Conservation (phyloP, 1,140 invertebrate species). For the Anoplophora glabripennis region DNA sequence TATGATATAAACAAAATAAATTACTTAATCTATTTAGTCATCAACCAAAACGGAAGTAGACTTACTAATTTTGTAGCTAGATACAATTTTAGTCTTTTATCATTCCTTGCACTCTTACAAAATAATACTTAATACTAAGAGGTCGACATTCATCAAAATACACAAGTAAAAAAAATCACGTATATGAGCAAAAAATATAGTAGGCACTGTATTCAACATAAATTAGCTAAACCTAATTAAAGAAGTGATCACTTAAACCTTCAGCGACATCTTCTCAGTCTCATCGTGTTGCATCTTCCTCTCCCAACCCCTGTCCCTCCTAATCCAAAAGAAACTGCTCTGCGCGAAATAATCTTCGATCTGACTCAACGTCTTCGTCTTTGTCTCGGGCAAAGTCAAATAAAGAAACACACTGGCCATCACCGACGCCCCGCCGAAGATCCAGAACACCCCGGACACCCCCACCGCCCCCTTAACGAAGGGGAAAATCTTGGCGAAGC, state of each 20-base stretch:
- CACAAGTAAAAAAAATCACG: too few relatives aligned
- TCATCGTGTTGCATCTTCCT: constrained; percentile 12
- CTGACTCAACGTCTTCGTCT: constrained; percentile 71
- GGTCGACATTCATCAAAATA: too few relatives aligned
- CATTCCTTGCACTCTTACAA: too few relatives aligned
- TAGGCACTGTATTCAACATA: too few relatives aligned
- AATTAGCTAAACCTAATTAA: too few relatives aligned
- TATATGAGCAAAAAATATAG: too few relatives aligned
- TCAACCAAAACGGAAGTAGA: too few relatives aligned
- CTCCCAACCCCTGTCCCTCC: constrained; percentile 20
- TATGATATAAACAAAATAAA: background rate
- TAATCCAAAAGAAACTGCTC: constrained; percentile 52
- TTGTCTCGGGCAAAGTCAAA: constrained; percentile 78
- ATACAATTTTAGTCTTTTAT: too few relatives aligned
- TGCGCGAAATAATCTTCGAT: constrained; percentile 76
- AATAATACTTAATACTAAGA: too few relatives aligned
- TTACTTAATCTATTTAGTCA: too few relatives aligned
- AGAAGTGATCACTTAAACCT: background rate
- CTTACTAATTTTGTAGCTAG: too few relatives aligned
- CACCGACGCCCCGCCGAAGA: constrained; percentile 67
- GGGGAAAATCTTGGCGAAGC: constrained; percentile 71
- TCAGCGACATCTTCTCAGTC: constrained; percentile 9
- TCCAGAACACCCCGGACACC: constrained; percentile 61
- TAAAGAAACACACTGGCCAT: constrained; percentile 64
- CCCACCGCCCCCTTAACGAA: constrained; percentile 57